These are phyloP conservation scores for Argyrosomus japonicus DNA, from an alignment of 2,113 vertebrate species.

Conservation along the genomic window DNA sequence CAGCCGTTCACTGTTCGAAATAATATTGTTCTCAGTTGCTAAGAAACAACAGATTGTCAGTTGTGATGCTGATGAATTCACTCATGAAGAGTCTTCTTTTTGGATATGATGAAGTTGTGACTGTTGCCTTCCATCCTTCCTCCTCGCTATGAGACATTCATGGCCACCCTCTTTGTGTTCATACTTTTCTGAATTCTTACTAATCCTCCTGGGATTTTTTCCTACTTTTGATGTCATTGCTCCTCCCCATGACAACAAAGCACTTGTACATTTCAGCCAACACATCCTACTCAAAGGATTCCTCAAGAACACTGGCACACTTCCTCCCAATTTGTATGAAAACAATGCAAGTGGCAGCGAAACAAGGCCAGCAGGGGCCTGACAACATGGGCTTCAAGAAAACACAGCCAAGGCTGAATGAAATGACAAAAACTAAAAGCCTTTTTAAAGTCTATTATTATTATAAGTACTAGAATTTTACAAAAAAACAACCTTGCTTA, in stretches of 20 bases:
- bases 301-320: conserved; percentile 32
- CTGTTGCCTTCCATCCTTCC: conserved; percentile 3
- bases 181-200: not conserved
- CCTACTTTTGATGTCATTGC: conserved; percentile 19
- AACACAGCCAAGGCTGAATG: conserved; percentile 1
- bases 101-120: not conserved
- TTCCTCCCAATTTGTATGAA: conserved; percentile 38
- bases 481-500: not conserved
- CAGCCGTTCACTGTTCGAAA: not conserved
- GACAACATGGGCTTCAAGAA: conserved; percentile 22
- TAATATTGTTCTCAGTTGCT: not conserved
- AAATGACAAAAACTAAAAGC: not conserved
- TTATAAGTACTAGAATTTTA: not conserved
- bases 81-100: not conserved
- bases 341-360: conserved; percentile 38
- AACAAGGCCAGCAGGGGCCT: conserved; percentile 23
- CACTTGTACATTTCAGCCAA: conserved; percentile 27
- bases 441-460: not conserved
- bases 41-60: not conserved
- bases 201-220: conserved; percentile 17
- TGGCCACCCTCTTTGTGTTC: not conserved
- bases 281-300: not conserved
- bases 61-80: not conserved
- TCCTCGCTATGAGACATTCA: not conserved
- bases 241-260: conserved; percentile 31